Evolutionary conservation across 2,113 vertebrate genomes (phyloP).

Genomic region (Sorex fumeus): DNA sequence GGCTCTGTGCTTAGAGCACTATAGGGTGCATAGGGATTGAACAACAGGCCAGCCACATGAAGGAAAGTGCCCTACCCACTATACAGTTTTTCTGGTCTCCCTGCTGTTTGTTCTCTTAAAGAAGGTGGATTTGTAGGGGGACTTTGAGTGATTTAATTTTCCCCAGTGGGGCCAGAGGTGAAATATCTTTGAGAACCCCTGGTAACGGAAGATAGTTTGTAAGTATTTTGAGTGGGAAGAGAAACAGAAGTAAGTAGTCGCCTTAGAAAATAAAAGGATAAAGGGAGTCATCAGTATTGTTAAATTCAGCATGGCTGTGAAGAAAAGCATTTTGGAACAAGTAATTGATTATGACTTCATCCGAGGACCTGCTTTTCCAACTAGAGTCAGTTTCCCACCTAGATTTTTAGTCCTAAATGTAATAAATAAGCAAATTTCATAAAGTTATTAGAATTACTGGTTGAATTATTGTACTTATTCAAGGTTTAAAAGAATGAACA

Average conservation of each 20-base stretch:
- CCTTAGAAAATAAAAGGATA: conserved; percentile 27
- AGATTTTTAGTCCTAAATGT: not conserved
- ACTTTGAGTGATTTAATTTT: too few relatives aligned
- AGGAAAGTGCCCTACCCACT: too few relatives aligned
- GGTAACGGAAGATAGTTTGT: not conserved
- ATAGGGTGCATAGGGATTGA: too few relatives aligned
- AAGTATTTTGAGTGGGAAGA: conserved; percentile 40
- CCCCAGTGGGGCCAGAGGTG: too few relatives aligned
- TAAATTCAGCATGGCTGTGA: not conserved
- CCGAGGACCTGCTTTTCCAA: not conserved
- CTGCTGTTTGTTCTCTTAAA: too few relatives aligned
- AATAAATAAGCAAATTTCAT: conserved; percentile 2
- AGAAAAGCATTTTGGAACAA: conserved; percentile 26
- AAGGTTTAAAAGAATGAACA: conserved; percentile 31
- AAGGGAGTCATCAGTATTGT: conserved; percentile 23
- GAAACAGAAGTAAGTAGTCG: not conserved
- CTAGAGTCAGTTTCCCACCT: conserved; percentile 32
- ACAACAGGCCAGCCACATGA: too few relatives aligned
- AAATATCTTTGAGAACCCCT: too few relatives aligned
- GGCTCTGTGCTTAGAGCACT: too few relatives aligned
- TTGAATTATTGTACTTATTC: not conserved
- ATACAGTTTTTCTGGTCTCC: too few relatives aligned
- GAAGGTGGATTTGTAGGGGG: too few relatives aligned
- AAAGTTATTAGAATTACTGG: not conserved
- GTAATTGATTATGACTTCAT: conserved; percentile 10